These are phyloP conservation scores for Drosophila gaucha DNA, from an alignment of 2,888 invertebrate genomes.

Conservation along the genomic window DNA sequence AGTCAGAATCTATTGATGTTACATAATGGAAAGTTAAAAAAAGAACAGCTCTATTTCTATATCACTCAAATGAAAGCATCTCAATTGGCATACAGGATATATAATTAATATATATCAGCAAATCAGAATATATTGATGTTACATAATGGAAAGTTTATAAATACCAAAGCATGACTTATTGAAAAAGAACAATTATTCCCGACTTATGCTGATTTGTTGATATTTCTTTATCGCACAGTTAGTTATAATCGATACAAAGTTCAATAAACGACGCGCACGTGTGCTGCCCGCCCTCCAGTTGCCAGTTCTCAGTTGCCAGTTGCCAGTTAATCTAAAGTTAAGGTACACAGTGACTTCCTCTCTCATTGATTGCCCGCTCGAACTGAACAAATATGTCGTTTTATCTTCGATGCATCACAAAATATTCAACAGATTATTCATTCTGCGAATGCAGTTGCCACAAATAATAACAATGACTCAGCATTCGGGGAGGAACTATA, in stretches of 20 bases:
- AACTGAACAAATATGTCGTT: neutral
- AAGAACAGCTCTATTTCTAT: too few relatives aligned
- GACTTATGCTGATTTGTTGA: slow-evolving; percentile 1
- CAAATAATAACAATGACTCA: too few relatives aligned
- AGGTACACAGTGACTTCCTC: slow-evolving; percentile 10
- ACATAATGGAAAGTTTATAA: neutral
- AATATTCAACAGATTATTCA: too few relatives aligned
- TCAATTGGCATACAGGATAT: too few relatives aligned
- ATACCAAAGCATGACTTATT: neutral
- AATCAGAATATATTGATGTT: too few relatives aligned
- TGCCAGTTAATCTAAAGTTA: neutral
- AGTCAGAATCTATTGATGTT: too few relatives aligned
- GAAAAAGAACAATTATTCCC: neutral
- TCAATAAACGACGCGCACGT: slow-evolving; percentile 16
- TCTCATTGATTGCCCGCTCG: slow-evolving; percentile 2
- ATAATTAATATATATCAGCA: too few relatives aligned
- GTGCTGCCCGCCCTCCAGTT: neutral
- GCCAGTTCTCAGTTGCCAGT: neutral
- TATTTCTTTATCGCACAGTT: neutral
- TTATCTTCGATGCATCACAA: too few relatives aligned
- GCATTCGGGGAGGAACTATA: too few relatives aligned
- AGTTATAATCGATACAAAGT: slow-evolving; percentile 11
- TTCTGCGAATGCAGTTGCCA: too few relatives aligned
- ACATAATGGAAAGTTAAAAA: too few relatives aligned
- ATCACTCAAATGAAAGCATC: too few relatives aligned